A percentile compares a stretch with the other conserved stretches of the same genome.
These are phyloP conservation scores for Lethrus apterus DNA, from an alignment of 1,140 invertebrate species.

Conservation along the genomic window DNA sequence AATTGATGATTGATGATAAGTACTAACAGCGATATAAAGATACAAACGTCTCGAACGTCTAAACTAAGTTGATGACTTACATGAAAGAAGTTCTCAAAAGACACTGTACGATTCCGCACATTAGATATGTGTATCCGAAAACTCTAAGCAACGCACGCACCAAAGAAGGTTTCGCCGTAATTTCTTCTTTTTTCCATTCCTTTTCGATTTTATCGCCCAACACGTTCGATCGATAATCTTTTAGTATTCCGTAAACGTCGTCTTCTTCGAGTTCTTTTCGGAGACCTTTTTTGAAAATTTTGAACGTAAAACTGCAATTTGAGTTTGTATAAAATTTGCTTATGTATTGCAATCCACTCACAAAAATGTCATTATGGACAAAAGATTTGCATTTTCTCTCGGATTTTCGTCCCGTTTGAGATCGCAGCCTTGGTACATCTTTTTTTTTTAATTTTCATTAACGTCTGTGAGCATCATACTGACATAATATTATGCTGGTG, in stretches of 20 bases:
- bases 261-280: conserved; percentile 36
- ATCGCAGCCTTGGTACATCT: conserved; percentile 6
- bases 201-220: conserved; percentile 29
- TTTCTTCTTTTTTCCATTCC: conserved; percentile 27
- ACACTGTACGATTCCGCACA: conserved; percentile 8
- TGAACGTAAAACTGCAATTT: conserved; percentile 26
- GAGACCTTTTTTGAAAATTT: conserved; percentile 25
- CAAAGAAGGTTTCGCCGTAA: conserved; percentile 45
- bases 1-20: too few relatives aligned
- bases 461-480: too few relatives aligned
- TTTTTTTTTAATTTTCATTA: not conserved
- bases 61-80: conserved; percentile 3
- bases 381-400: conserved; percentile 7
- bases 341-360: conserved; percentile 2
- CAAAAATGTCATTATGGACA: conserved; percentile 12
- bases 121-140: conserved; percentile 6
- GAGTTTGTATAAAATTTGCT: not conserved
- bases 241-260: conserved; percentile 35
- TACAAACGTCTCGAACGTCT: too few relatives aligned
- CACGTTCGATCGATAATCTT: conserved; percentile 22
- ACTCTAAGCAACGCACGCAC: conserved; percentile 40
- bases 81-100: conserved; percentile 11
- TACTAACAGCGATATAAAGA: too few relatives aligned
- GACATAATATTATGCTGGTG: too few relatives aligned
- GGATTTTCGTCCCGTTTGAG: conserved; percentile 11